Conservation (phyloP, 64 coral and sea anemone genomes). For the Dendrophyllia cribrosa region DNA sequence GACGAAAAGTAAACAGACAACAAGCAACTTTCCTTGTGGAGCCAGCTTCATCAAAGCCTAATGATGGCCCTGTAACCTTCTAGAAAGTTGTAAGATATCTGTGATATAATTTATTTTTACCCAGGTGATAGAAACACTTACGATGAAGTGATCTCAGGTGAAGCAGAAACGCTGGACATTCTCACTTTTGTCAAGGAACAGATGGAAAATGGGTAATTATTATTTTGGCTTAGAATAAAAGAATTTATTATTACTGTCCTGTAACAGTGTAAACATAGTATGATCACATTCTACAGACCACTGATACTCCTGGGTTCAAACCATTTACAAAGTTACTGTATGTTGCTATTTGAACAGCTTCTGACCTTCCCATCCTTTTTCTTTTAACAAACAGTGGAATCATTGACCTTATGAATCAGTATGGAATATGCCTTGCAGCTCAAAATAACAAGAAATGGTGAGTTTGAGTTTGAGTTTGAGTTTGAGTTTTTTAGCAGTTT, state of each 20-base stretch:
- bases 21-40: too few species aligned
- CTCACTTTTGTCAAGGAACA: slow-evolving; percentile 97
- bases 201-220: slow-evolving; percentile 88
- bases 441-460: slow-evolving; percentile 90
- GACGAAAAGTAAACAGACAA: too few species aligned
- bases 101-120: background rate
- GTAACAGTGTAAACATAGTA: too few species aligned
- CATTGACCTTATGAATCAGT: slow-evolving; percentile 89
- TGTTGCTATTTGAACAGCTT: too few species aligned
- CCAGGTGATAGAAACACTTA: slow-evolving; percentile 62
- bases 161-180: slow-evolving; percentile 92
- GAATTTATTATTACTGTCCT: too few species aligned
- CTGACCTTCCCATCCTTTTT: background rate
- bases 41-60: too few species aligned
- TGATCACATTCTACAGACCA: too few species aligned
- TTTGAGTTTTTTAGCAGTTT: too few species aligned
- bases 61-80: too few species aligned
- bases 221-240: background rate
- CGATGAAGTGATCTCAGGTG: slow-evolving; percentile 88
- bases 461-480: slow-evolving; percentile 21
- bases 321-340: too few species aligned
- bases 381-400: slow-evolving; percentile 66
- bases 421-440: slow-evolving; percentile 87
- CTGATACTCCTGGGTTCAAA: too few species aligned
- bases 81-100: background rate